Base-by-base conservation (phyloP, 2,797 vertebrate species). In the Acestrorhynchus altus region DNA sequence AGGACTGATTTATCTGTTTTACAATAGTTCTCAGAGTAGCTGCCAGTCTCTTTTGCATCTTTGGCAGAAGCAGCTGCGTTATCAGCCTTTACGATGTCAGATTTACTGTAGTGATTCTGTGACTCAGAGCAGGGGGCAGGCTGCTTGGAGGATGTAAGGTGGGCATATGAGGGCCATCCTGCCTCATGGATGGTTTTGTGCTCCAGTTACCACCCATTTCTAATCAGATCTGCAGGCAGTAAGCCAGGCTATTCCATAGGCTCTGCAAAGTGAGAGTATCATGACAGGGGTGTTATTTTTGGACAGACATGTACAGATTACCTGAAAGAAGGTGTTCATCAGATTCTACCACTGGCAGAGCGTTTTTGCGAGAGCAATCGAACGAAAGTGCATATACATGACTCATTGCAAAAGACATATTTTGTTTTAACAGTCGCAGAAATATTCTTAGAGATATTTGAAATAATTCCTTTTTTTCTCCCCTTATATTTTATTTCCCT, bases 61-160 rank as follows among this genome's bases (percentile, higher is more conserved):
- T 81, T 63, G 65, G 77, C 77, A 73, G 81, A 72, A 67, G 59
- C 47, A 11, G 8, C 47, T 11, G 52, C n/a, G 59, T 75, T 66
- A 74, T 78, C 75, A 26, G 64, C 80, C 49, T 85, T 72, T 60
- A 18, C 72, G 63, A 59, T 75, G 73, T 77, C 66, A 72, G 61
- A 82, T 67, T 77, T 65, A 70, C 39, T 57, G 39, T 57, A 60
- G 69, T 44, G 78, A 77, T 72, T 76, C 39, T 4, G 12, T 75
- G 70, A 81, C 72, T 79, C 73, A 79, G 59, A 67, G 40, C 24
- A 31, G 10, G 35, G 22, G 57, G 42, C 28, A 60, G 71, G 60
- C 60, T 39, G 44, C 60, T 39, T 72, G 47, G 42, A 22, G 60
- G 66, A 54, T 57, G 51, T 12, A 54, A 76, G 69, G 61, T 16